Percentiles rank a stretch among this genome's conserved stretches.
phyloP scores from a whole-genome alignment of 2,113 vertebrate species.

The Ellobius talpinus region DNA sequence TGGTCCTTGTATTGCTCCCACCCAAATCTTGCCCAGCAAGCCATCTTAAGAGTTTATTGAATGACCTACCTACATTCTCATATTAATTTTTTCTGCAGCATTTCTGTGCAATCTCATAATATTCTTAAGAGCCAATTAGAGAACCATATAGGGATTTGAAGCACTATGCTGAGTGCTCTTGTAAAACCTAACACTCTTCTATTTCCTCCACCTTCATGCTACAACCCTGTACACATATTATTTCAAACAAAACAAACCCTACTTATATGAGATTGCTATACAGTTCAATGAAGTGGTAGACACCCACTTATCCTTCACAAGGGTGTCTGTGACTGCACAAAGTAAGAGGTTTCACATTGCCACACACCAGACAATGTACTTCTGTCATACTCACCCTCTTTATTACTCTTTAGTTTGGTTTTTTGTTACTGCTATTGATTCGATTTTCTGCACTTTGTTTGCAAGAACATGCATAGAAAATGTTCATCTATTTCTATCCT shows the following conservation, averaged over 20 bases:
- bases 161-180: not conserved
- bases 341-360: not conserved
- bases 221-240: not conserved
- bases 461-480: not conserved
- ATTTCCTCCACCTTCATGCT: not conserved
- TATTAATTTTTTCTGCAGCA: not conserved
- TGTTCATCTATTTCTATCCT: not conserved
- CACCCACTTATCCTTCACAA: not conserved
- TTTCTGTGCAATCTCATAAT: not conserved
- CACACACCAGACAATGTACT: not conserved
- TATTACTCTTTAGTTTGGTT: not conserved
- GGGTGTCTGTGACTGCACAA: no score
- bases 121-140: not conserved
- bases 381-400: not conserved
- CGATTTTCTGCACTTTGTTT: not conserved
- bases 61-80: not conserved
- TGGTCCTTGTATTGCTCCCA: not conserved
- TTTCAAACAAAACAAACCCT: slow-evolving; percentile 30
- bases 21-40: not conserved
- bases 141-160: not conserved
- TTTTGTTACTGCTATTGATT: slow-evolving; percentile 30
- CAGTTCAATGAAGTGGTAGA: slow-evolving; percentile 12
- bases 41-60: not conserved
- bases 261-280: not conserved
- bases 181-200: not conserved